Percentiles rank a stretch among this genome's conserved stretches.
Conservation (phyloP, 1,140 invertebrate species). For the Mactra quadrangularis region DNA sequence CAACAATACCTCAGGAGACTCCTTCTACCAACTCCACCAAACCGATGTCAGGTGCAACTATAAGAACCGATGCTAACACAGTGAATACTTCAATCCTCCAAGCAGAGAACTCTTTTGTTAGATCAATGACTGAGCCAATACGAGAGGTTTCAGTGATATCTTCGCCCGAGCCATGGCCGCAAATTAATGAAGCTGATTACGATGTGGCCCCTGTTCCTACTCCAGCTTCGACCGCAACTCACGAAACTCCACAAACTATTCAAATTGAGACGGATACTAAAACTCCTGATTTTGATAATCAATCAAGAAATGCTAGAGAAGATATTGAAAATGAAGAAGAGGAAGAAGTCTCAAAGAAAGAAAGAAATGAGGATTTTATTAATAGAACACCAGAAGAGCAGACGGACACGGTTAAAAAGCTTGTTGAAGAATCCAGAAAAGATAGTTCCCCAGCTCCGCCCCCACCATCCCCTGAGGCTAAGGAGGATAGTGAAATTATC, state of each 20-base stretch:
- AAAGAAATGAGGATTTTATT: conserved; percentile 24
- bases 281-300: not conserved
- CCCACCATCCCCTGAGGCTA: conserved; percentile 75
- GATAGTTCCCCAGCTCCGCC: conserved; percentile 73
- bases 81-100: conserved; percentile 36
- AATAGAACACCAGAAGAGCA: conserved; percentile 46
- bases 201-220: conserved; percentile 59
- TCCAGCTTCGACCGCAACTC: conserved; percentile 14
- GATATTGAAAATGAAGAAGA: not conserved
- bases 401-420: conserved; percentile 27
- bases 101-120: conserved; percentile 57
- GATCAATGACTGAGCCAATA: conserved; percentile 20
- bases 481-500: conserved; percentile 62
- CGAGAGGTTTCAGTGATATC: conserved; percentile 62
- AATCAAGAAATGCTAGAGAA: conserved; percentile 14
- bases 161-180: conserved; percentile 74
- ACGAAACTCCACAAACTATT: no score
- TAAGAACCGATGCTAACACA: conserved; percentile 29
- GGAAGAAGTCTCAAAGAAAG: conserved; percentile 25
- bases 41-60: conserved; percentile 20
- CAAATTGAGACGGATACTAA: not conserved
- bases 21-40: conserved; percentile 42
- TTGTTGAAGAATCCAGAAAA: conserved; percentile 63
- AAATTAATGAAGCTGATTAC: conserved; percentile 73
- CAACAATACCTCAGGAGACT: conserved; percentile 55